Evolutionary conservation across 2,797 vertebrate species (phyloP).

Genomic region (Limosa lapponica): DNA sequence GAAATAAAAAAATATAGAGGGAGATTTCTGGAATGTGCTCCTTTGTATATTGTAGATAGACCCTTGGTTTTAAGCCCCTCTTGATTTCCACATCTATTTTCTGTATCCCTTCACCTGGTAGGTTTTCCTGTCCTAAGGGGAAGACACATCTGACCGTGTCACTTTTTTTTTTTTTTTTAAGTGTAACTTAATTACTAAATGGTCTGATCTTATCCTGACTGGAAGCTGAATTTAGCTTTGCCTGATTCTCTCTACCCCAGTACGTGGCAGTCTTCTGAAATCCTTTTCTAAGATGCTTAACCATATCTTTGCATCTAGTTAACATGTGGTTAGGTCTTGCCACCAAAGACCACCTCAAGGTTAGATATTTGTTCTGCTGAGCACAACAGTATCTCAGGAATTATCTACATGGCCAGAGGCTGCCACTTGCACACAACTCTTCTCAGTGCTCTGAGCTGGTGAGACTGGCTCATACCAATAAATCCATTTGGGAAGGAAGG

Average conservation of each 20-base stretch:
- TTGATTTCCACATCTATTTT: neutral
- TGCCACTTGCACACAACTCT: neutral
- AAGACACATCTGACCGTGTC: neutral
- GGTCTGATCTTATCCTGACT: neutral
- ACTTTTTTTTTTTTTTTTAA: too few species aligned
- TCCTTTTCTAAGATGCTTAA: neutral
- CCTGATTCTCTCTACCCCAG: neutral
- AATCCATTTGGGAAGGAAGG: neutral
- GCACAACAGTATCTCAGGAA: neutral
- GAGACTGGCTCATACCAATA: neutral
- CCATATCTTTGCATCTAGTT: neutral
- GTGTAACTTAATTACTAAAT: neutral
- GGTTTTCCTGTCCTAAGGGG: neutral
- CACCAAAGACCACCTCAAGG: neutral
- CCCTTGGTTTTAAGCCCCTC: neutral
- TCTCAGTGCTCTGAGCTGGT: neutral
- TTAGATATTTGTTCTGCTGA: neutral
- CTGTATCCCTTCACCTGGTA: neutral
- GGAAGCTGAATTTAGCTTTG: neutral
- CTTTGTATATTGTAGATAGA: neutral
- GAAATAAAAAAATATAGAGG: too few species aligned
- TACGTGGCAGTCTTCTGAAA: neutral
- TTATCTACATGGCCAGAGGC: neutral
- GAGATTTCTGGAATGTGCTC: neutral
- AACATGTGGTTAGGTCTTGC: neutral